Evolutionary conservation across 2,113 vertebrate species (phyloP), one percentile per base, ranked within the genome.

Genomic region (Hirundichthys speculiger): DNA sequence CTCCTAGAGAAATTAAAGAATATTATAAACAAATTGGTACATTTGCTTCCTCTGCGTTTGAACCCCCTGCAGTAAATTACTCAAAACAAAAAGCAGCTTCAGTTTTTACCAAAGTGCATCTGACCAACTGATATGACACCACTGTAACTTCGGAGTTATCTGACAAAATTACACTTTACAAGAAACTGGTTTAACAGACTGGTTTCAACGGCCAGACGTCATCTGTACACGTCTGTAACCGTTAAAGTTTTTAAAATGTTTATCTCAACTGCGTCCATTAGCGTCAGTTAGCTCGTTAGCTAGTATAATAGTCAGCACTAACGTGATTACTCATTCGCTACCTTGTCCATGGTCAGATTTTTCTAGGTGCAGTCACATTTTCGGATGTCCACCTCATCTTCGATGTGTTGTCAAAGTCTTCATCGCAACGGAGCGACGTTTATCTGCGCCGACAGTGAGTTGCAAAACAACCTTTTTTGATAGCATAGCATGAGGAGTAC

Each of bases 271-370:
- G 27, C 27, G 4, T 27, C 27, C 4, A n/a, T n/a, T n/a, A n/a
- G n/a, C n/a, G 3, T 13, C 20, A 16, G 65, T 39, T 82, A 70
- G 39, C 64, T 38, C 10, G 46, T 38, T 55, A 54, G 56, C 58
- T 42, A 61, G 56, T 52, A 38, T 13, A 10, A 50, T 30, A 45
- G 30, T n/a, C n/a, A n/a, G n/a, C n/a, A n/a, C n/a, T 42, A 19
- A 7, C 24, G 15, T 10, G 3, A 5, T 21, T 34, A n/a, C n/a
- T n/a, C n/a, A n/a, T n/a, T n/a, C 16, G 7, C 2, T 80, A 88
- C 86, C 88, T 77, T 63, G 5, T 90, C 81, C 86, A 87, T 88
- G 0, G 56, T 76, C 5, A 13, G 45, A 2, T 48, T 50, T 51
- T 54, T 39, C 12, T 64, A 61, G 2, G 16, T 12, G 18, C 20